phyloP scores from a whole-genome alignment of 2,113 vertebrate genomes.

The Lepus americanus region DNA sequence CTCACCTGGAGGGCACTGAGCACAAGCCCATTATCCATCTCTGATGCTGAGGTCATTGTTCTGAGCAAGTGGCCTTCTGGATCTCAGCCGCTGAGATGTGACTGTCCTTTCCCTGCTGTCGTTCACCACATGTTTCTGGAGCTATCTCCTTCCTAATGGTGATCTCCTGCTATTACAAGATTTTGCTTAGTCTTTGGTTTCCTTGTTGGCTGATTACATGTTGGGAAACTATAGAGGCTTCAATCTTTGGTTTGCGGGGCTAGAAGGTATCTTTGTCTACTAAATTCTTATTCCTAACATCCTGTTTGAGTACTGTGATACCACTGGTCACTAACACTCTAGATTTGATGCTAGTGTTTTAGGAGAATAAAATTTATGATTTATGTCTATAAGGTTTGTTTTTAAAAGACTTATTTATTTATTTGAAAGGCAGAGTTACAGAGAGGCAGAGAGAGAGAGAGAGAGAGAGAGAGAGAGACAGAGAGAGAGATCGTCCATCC shows the following conservation, averaged over 20 bases:
- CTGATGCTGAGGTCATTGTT: not conserved
- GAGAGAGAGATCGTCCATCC: too few relatives aligned
- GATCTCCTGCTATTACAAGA: not conserved
- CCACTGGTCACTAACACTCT: not conserved
- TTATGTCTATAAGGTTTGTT: too few relatives aligned
- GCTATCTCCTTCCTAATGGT: not conserved
- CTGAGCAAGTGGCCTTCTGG: not conserved
- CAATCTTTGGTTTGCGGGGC: not conserved
- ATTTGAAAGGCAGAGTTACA: too few relatives aligned
- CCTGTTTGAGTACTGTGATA: not conserved
- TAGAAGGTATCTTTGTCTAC: not conserved
- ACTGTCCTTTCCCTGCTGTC: not conserved
- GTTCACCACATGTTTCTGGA: not conserved
- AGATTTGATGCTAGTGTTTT: not conserved
- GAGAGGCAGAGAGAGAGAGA: too few relatives aligned
- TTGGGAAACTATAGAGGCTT: not conserved
- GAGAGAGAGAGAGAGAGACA: too few relatives aligned
- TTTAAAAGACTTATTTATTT: too few relatives aligned
- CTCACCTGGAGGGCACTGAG: not conserved
- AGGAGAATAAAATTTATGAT: not conserved
- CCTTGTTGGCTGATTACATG: not conserved
- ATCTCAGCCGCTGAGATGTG: not conserved
- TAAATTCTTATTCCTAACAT: conserved; percentile 11
- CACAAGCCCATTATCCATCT: not conserved
- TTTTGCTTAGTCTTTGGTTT: conserved; percentile 6